Evolutionary conservation across 2,797 vertebrate genomes (phyloP).

Genomic region (Myiotriccus ornatus): DNA sequence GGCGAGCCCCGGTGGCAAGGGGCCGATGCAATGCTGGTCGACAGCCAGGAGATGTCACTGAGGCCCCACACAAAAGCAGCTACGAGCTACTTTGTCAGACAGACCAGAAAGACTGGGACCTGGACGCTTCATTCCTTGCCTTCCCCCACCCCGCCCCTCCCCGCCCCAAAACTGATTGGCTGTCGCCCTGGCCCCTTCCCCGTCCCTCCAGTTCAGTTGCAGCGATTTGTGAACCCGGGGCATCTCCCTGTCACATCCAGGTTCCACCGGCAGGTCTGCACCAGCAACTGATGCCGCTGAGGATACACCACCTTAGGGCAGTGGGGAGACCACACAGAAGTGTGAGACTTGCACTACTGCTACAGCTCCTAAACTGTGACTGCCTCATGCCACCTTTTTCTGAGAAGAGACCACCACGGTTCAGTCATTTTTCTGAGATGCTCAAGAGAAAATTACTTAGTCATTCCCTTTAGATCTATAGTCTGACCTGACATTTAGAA

Average conservation of each 20-base stretch:
- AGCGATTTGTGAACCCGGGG: fast-evolving
- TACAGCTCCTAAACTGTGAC: neutral
- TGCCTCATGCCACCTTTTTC: fast-evolving
- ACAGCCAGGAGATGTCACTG: slow-evolving; percentile 15
- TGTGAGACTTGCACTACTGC: fast-evolving
- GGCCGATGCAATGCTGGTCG: neutral
- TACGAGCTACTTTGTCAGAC: neutral
- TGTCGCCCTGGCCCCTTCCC: no score
- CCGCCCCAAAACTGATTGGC: no score
- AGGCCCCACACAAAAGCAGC: neutral
- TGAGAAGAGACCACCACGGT: neutral
- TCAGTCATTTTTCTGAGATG: neutral
- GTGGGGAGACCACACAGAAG: fast-evolving
- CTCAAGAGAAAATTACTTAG: neutral
- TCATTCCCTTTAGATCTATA: neutral
- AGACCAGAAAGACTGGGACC: fast-evolving
- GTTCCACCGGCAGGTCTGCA: fast-evolving
- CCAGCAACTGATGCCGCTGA: fast-evolving
- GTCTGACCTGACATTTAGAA: neutral
- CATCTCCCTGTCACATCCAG: fast-evolving
- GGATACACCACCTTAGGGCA: fast-evolving
- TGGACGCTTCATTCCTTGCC: fast-evolving
- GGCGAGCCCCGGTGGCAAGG: fast-evolving
- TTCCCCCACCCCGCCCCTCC: no score
- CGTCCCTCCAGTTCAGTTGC: fast-evolving